Base-by-base conservation (phyloP, 2,797 vertebrate genomes). In the Phataginus tricuspis region DNA sequence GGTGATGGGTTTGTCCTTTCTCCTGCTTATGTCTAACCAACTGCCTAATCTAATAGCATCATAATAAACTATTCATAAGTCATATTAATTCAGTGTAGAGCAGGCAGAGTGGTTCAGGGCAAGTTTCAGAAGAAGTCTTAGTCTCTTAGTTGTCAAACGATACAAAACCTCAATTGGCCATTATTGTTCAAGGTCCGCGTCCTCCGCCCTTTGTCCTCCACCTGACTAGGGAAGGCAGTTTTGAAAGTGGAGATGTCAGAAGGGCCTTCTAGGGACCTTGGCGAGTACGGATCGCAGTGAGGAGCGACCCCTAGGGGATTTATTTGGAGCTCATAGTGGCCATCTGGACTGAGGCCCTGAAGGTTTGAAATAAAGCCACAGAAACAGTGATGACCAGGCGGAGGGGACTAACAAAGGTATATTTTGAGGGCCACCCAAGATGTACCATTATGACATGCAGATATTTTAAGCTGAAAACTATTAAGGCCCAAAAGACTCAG, bases 91-190 rank as follows among this genome's bases (percentile, higher is more conserved):
- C 75, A 25, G 27, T 9, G 34, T 29, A 5, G 29, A 57, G 31
- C 4, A 25, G 27, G 51, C 3, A 0, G 31, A 14, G 29, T 29
- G 13, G 49, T 29, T 18, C 49, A 79, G 39, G 8, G 6, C 18
- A 74, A 86, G n/a, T 19, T 66, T 51, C 31, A 1, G 31, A 42
- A 9, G 12, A 29, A 27, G n/a, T n/a, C n/a, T n/a, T n/a, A n/a
- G 15, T 64, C 11, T 13, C 69, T 83, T n/a, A 34, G 29, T 66
- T 7, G 9, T 74, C 0, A 0, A 42, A 42, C 12, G 66, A 74
- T 1, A 1, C 0, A 25, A 19, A 39, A 45, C 4, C 29, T 63
- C 53, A 71, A 8, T 15, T 19, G 2, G 2, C 16, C 0, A 14
- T 3, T 16, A 42, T 12, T 27, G 9, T 59, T 66, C 53, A 59